A percentile compares a stretch with the other conserved stretches of the same genome.
Evolutionary conservation across 2,113 vertebrate species (phyloP).

Genomic region (Callocephalon fimbriatum): DNA sequence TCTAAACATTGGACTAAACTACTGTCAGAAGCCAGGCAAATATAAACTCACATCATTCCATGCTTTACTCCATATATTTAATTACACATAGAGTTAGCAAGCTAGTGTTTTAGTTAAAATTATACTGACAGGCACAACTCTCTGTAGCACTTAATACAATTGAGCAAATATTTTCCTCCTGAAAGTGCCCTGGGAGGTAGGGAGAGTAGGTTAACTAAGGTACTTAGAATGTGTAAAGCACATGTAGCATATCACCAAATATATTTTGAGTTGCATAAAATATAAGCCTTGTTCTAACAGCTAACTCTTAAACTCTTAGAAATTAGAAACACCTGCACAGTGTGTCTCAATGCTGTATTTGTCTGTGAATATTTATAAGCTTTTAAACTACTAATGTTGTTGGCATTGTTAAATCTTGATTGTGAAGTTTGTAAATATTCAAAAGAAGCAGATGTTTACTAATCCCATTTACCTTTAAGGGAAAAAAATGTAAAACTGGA

Average conservation of each 20-base stretch:
- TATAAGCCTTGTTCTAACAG: slow-evolving; percentile 27
- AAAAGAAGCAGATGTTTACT: slow-evolving; percentile 70
- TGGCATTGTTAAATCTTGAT: slow-evolving; percentile 43
- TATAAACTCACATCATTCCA: not conserved
- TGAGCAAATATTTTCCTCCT: slow-evolving; percentile 41
- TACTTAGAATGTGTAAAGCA: slow-evolving; percentile 38
- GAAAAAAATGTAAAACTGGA: slow-evolving; percentile 61
- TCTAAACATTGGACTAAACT: accelerated
- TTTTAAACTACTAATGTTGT: slow-evolving; percentile 44
- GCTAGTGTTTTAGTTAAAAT: slow-evolving; percentile 8
- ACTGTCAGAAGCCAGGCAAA: slow-evolving; percentile 11
- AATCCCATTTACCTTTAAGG: slow-evolving; percentile 64
- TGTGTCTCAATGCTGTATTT: slow-evolving; percentile 35
- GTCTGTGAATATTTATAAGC: slow-evolving; percentile 64
- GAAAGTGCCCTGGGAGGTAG: slow-evolving; percentile 14
- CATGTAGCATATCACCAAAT: slow-evolving; percentile 39
- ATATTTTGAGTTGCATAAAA: slow-evolving; percentile 28
- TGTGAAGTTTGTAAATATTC: slow-evolving; percentile 74
- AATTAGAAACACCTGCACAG: slow-evolving; percentile 60
- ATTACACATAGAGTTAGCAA: not conserved
- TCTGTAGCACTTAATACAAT: slow-evolving; percentile 45
- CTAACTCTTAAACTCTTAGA: slow-evolving; percentile 21
- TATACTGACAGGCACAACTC: slow-evolving; percentile 19
- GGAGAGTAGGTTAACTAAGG: slow-evolving; percentile 26
- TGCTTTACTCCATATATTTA: slow-evolving; percentile 12